Evolutionary conservation across 1,140 invertebrate genomes (phyloP).

Genomic region (Pseudachorutes palmiensis): DNA sequence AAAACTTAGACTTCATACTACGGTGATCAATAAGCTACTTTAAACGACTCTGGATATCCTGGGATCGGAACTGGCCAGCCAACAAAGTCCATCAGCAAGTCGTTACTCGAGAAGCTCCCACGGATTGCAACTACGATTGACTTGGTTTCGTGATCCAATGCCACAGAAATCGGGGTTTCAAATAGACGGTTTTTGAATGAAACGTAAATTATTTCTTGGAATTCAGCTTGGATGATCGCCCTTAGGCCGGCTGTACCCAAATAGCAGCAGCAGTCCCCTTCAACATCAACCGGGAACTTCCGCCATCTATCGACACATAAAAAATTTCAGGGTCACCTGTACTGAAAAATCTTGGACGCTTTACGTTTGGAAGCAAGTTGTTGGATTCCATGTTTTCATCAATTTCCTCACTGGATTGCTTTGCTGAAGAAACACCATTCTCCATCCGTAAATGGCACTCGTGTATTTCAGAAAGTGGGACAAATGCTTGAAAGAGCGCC

Average conservation of each 20-base stretch:
- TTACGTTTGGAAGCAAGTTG: conserved; percentile 60
- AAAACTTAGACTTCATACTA: background rate
- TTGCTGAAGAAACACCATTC: conserved; percentile 67
- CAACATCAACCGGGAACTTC: conserved; percentile 55
- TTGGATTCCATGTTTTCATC: conserved; percentile 60
- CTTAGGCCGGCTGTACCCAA: conserved; percentile 78
- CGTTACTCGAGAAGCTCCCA: conserved; percentile 75
- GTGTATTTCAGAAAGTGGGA: conserved; percentile 68
- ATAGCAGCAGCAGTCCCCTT: conserved; percentile 80
- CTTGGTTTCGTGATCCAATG: conserved; percentile 69
- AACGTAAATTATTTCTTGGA: conserved; percentile 73
- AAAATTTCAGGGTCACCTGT: no score
- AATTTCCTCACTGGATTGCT: conserved; percentile 64
- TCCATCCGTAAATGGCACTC: conserved; percentile 79
- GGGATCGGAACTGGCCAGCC: conserved; percentile 64
- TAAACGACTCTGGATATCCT: conserved; percentile 59
- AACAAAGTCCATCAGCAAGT: conserved; percentile 78
- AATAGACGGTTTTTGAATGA: conserved; percentile 69
- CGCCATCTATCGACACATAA: conserved; percentile 14
- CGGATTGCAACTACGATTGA: conserved; percentile 74
- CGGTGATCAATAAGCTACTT: conserved; percentile 41
- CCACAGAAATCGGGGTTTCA: conserved; percentile 77
- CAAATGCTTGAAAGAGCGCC: conserved; percentile 71
- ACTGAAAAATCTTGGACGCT: no score
- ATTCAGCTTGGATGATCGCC: conserved; percentile 59